These are phyloP conservation scores for Troides aeacus DNA, from an alignment of 2,888 invertebrate genomes.

Conservation along the genomic window DNA sequence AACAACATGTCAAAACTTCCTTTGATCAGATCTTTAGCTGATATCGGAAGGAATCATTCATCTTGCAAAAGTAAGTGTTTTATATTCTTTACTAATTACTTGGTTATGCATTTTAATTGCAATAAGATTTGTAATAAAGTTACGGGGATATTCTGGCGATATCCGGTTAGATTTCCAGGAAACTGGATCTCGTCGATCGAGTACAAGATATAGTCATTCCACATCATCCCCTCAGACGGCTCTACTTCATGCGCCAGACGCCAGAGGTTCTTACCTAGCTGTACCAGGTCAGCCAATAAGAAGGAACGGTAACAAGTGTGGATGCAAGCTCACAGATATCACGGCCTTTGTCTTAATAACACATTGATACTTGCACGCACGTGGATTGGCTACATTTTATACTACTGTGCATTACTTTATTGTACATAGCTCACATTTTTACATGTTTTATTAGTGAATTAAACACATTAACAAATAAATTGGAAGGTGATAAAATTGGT, in stretches of 20 bases:
- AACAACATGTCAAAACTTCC: conserved; percentile 89
- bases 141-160: conserved; percentile 45
- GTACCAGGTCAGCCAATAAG: conserved; percentile 79
- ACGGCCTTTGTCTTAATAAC: conserved; percentile 50
- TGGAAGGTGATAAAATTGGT: neutral
- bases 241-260: conserved; percentile 77
- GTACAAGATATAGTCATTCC: conserved; percentile 67
- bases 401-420: conserved; percentile 39
- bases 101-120: neutral
- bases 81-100: neutral
- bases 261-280: conserved; percentile 82
- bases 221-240: conserved; percentile 75
- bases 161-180: conserved; percentile 76
- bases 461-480: neutral
- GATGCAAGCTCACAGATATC: conserved; percentile 52
- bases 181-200: conserved; percentile 72
- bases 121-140: conserved; percentile 23
- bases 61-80: conserved; percentile 93
- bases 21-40: conserved; percentile 95
- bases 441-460: conserved; percentile 25
- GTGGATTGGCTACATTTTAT: conserved; percentile 48
- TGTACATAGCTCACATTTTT: conserved; percentile 34
- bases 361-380: conserved; percentile 55
- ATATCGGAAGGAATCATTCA: conserved; percentile 97
- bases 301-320: conserved; percentile 51